Evolutionary conservation across 2,113 vertebrate genomes (phyloP).

Genomic region (Lagopus leucura): DNA sequence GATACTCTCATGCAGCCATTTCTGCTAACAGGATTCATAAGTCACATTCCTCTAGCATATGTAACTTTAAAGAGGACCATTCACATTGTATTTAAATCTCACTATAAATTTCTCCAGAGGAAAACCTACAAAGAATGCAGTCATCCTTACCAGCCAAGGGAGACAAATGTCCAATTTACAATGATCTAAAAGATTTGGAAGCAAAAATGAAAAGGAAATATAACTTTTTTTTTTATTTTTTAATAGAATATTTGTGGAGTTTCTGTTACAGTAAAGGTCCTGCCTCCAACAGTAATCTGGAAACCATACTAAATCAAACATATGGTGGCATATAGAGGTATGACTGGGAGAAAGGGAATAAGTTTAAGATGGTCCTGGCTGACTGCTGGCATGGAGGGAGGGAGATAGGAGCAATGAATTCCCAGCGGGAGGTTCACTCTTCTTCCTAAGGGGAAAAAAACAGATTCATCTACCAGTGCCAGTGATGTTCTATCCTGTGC

Average conservation of each 20-base stretch:
- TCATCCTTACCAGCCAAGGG: background rate
- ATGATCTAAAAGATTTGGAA: background rate
- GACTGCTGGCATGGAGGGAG: background rate
- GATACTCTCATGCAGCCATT: constrained; percentile 29
- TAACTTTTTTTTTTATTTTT: background rate
- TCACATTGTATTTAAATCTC: background rate
- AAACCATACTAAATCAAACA: background rate
- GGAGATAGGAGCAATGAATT: background rate
- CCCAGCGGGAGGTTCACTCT: background rate
- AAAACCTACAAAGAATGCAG: background rate
- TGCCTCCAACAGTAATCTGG: background rate
- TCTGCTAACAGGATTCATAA: constrained; percentile 53
- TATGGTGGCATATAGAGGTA: fast-evolving
- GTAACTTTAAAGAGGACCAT: constrained; percentile 33
- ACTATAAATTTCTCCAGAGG: constrained; percentile 19
- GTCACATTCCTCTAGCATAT: constrained; percentile 33
- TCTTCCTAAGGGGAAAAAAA: background rate
- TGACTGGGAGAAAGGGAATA: background rate
- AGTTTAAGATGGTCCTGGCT: background rate
- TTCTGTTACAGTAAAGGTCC: background rate
- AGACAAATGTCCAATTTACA: background rate
- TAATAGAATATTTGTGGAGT: background rate
- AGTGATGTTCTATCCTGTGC: background rate
- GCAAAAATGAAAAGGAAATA: background rate
- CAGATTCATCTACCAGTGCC: background rate